Conservation (phyloP, 2,797 vertebrate species). For the Streptopelia turtur region DNA sequence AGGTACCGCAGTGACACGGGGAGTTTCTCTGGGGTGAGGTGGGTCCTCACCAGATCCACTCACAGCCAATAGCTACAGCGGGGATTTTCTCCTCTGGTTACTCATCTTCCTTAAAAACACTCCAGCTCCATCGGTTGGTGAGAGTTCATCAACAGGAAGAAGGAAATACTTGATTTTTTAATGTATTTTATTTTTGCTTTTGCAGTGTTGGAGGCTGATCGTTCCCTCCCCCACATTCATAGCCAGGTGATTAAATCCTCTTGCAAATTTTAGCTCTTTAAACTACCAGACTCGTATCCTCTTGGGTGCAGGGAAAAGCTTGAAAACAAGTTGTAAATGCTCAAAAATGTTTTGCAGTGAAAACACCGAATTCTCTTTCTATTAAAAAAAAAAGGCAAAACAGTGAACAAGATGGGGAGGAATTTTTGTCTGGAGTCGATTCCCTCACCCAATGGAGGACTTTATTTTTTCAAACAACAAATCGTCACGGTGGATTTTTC, state of each 20-base stretch:
- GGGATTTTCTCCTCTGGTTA: neutral
- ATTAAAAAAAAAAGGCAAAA: neutral
- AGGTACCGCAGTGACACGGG: neutral
- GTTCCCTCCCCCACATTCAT: rapidly evolving
- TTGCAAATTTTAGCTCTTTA: neutral
- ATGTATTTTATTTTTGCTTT: neutral
- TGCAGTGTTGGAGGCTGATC: neutral
- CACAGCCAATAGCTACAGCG: neutral
- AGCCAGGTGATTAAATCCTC: neutral
- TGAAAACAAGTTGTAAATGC: neutral
- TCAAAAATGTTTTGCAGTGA: neutral
- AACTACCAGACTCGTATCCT: neutral
- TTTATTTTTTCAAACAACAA: neutral
- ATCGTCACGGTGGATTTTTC: neutral
- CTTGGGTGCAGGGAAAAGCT: neutral
- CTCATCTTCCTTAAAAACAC: neutral
- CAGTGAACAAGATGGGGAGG: rapidly evolving
- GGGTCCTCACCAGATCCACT: rapidly evolving
- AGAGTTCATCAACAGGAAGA: neutral
- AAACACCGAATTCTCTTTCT: neutral
- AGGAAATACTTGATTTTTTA: neutral
- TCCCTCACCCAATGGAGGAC: neutral
- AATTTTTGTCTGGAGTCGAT: neutral
- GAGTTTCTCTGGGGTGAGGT: neutral
- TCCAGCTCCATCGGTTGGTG: neutral